These are phyloP conservation scores for Myzus persicae DNA, from an alignment of 1,140 invertebrate genomes.

Conservation along the genomic window DNA sequence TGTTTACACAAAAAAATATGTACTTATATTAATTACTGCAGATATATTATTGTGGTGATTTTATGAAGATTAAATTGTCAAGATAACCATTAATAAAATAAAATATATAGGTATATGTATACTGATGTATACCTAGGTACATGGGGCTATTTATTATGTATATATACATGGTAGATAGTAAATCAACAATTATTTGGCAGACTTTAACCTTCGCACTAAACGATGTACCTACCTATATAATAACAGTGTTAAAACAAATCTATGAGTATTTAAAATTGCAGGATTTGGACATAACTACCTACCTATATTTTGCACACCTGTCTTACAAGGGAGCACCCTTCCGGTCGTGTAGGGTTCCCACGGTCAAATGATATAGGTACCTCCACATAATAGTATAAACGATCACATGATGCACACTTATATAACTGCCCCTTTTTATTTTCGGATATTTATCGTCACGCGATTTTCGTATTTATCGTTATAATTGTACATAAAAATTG, in stretches of 20 bases:
- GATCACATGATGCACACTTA: neutral
- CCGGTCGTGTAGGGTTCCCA: slow-evolving; percentile 16
- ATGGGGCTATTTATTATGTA: no score
- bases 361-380: neutral
- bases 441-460: slow-evolving; percentile 1
- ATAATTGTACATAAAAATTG: neutral
- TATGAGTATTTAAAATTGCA: neutral
- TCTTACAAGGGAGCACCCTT: neutral
- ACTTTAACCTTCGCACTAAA: neutral
- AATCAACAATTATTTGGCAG: neutral
- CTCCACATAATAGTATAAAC: neutral
- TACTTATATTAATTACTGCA: neutral
- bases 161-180: neutral
- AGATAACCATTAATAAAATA: no score
- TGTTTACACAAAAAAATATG: neutral
- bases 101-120: no score
- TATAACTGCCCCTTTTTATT: slow-evolving; percentile 21
- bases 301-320: slow-evolving; percentile 22
- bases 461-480: slow-evolving; percentile 23
- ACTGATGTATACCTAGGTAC: no score
- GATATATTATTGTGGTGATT: neutral
- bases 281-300: neutral
- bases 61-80: neutral
- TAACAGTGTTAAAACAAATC: neutral
- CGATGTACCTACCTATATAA: neutral